A percentile compares a stretch with the other conserved stretches of the same genome.
These are phyloP conservation scores for Amphipyra tragopoginis DNA, from an alignment of 2,888 invertebrate genomes.

Conservation along the genomic window DNA sequence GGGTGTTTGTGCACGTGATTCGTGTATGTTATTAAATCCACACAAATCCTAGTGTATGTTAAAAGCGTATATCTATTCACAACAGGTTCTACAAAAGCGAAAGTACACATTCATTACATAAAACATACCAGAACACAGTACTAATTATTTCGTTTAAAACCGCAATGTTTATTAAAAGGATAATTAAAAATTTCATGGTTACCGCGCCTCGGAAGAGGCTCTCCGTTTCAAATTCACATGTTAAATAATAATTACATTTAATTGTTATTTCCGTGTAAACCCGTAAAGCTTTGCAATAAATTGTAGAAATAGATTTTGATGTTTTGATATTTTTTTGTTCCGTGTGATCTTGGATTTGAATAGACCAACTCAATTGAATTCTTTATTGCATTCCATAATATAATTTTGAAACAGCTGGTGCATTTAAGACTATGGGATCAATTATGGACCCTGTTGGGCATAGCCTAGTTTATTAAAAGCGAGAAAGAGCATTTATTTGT, in stretches of 20 bases:
- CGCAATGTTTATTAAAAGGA: constrained; percentile 8
- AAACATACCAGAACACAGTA: constrained; percentile 1
- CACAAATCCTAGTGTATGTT: constrained; percentile 15
- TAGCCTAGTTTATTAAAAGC: too few relatives aligned
- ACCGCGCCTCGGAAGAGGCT: constrained; percentile 21
- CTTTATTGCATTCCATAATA: too few relatives aligned
- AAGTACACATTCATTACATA: constrained; percentile 26
- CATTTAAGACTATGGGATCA: too few relatives aligned
- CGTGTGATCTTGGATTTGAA: too few relatives aligned
- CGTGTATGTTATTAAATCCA: constrained; percentile 11
- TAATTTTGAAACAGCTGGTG: too few relatives aligned
- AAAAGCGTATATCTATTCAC: constrained; percentile 20
- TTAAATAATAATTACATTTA: constrained; percentile 25
- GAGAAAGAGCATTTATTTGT: too few relatives aligned
- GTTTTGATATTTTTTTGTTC: too few relatives aligned
- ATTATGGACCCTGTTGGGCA: too few relatives aligned
- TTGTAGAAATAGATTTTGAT: too few relatives aligned
- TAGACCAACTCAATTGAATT: too few relatives aligned
- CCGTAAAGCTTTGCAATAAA: too few relatives aligned
- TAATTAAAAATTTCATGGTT: constrained; percentile 53
- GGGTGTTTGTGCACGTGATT: constrained; percentile 23
- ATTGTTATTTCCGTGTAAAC: constrained; percentile 32
- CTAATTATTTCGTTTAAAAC: background rate
- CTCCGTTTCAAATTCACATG: constrained; percentile 40
- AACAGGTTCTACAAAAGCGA: constrained; percentile 28